These are phyloP conservation scores for Macrosteles quadrilineatus DNA, from an alignment of 1,140 invertebrate genomes.

Conservation along the genomic window DNA sequence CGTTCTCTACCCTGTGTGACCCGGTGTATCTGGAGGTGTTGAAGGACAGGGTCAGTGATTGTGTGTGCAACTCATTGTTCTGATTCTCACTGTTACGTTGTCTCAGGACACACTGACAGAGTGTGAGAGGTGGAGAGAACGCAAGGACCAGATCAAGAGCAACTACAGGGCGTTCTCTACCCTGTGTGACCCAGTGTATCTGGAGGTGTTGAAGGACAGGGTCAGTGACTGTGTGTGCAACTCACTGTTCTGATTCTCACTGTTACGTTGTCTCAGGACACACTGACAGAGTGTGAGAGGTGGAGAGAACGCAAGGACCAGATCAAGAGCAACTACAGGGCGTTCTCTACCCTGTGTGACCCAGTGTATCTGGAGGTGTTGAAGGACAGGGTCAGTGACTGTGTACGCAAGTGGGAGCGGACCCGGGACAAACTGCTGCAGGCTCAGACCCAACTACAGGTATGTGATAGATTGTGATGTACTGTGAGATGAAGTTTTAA, in stretches of 20 bases:
- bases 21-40: conserved; percentile 63
- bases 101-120: conserved; percentile 62
- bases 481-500: too few relatives aligned
- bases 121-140: conserved; percentile 61
- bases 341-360: conserved; percentile 67
- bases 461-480: too few relatives aligned
- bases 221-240: too few relatives aligned
- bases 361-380: conserved; percentile 63
- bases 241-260: too few relatives aligned
- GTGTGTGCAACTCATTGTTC: too few relatives aligned
- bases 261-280: conserved; percentile 55
- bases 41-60: conserved; percentile 55
- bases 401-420: conserved; percentile 48
- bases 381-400: conserved; percentile 54
- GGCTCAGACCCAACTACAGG: conserved; percentile 40
- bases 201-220: conserved; percentile 62
- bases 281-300: conserved; percentile 64
- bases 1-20: conserved; percentile 67
- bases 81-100: too few relatives aligned
- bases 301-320: conserved; percentile 62
- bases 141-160: conserved; percentile 61
- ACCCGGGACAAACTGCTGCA: conserved; percentile 44
- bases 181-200: conserved; percentile 63
- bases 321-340: conserved; percentile 61
- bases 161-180: conserved; percentile 65